Base-by-base conservation (phyloP, 2,113 vertebrate species). In the Potamarius usumacintae region DNA sequence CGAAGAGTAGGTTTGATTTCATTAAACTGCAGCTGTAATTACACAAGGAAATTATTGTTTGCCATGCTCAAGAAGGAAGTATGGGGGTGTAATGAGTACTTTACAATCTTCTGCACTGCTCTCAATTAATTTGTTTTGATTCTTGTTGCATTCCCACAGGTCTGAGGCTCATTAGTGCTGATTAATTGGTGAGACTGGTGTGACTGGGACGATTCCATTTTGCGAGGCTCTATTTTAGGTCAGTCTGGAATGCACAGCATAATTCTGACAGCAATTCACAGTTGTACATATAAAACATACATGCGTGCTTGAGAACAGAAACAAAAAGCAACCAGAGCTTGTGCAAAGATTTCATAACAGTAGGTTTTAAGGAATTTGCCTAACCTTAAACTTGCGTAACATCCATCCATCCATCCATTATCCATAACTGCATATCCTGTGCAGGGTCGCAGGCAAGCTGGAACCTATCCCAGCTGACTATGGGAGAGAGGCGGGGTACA, bases 111-210 rank as follows among this genome's bases (percentile, higher is more conserved):
- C 79, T 89, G 89, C 90, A 90, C 88, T 91, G 90, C 90, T 87
- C 85, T 91, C 90, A 92, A 92, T 94, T 93, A 90, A 93, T 95
- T 94, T 86, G 91, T 95, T 94, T 92, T 89, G 92, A 92, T 95
- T 94, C 92, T 91, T 90, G 58, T 87, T 92, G 91, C 89, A 90
- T 93, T 94, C 93, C 48, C 90, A 80, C 71, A 90, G 92, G 90
- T 90, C 91, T 92, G 88, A 65, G 89, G 83, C 93, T 94, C 93
- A 94, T 95, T 95, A 94, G 88, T 42, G 81, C 89, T 94, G 92
- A 95, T 95, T 95, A 92, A 94, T 94, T 92, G 91, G 80, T n/a
- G 85, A 85, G 84, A 60, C 83, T 76, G 57, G 69, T 89, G 92
- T 91, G 91, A 84, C 30, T 52, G 42, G 42, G 3, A 42, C 88